These are phyloP conservation scores for Campoletis raptor DNA, from an alignment of 2,888 invertebrate genomes.

Conservation along the genomic window DNA sequence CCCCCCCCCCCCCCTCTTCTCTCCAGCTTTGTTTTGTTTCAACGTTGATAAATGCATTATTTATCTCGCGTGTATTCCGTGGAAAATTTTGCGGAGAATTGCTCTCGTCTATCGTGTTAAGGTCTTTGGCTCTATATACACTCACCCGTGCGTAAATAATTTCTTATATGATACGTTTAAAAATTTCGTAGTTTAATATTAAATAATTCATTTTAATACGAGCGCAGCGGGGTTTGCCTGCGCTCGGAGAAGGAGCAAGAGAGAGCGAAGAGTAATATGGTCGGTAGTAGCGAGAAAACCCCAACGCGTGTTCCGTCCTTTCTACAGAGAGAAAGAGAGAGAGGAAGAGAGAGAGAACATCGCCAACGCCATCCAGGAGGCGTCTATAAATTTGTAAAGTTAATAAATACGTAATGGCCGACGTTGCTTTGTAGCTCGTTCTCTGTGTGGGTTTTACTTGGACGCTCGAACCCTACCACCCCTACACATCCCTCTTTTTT, in stretches of 20 bases:
- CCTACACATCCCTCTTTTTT: constrained; percentile 41
- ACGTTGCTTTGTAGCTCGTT: constrained; percentile 83
- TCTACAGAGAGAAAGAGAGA: constrained; percentile 51
- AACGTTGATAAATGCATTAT: constrained; percentile 45
- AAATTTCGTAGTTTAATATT: constrained; percentile 87
- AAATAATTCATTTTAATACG: constrained; percentile 88
- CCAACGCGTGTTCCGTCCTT: constrained; percentile 64
- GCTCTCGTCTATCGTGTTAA: constrained; percentile 58
- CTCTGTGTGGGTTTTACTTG: constrained; percentile 74
- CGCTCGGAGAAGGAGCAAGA: constrained; percentile 40
- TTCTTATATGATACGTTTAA: constrained; percentile 84
- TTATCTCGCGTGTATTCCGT: constrained; percentile 16
- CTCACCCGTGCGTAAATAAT: constrained; percentile 79
- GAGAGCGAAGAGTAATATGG: constrained; percentile 64
- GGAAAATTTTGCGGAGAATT: constrained; percentile 57
- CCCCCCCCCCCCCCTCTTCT: background rate
- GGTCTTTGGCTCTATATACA: constrained; percentile 36
- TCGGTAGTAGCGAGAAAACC: constrained; percentile 56
- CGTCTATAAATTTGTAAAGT: constrained; percentile 85
- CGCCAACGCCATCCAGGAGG: constrained; percentile 80
- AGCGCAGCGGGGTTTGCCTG: constrained; percentile 78
- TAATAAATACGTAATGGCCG: constrained; percentile 85
- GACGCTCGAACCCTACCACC: constrained; percentile 55
- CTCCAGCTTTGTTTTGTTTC: constrained; percentile 12
- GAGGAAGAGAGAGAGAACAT: constrained; percentile 17